Base-by-base conservation (phyloP, 2,888 invertebrate genomes). In the Microplitis manilae region DNA sequence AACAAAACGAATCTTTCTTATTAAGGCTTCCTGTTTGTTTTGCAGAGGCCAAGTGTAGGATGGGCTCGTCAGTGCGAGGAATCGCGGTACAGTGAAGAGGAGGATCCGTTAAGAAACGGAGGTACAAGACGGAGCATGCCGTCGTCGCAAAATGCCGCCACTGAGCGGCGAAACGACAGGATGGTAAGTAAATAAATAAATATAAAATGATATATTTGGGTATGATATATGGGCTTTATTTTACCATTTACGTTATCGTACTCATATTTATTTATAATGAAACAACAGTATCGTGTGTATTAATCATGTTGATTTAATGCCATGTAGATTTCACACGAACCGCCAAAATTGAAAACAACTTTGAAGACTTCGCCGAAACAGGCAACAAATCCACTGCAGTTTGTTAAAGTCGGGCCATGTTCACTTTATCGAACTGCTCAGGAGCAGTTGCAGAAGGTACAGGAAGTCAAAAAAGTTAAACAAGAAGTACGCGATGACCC, bases 341-440 rank as follows among this genome's bases (percentile, higher is more conserved):
- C 90, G 80, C 89, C 90, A 62, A 90, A 90, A 84, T 84, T 90
- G 76, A 89, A 87, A 76, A 90, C 90, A 72, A 87, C 88, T 0
- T 80, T 90, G 73, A 90, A 89, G 84, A 94, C 95, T 75, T 95
- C 96, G 83, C 94, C 94, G 77, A 96, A 96, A 90, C 96, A 96
- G 80, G 95, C 96, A 60, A 94, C 93, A 81, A 96, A 96, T 90
- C 96, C 97, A 79, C 93, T 97, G 87, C 96, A 97, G 91, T 97
- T 97, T 91, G 94, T 97, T 82, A 95, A 95, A 90, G 95, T 96
- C 60, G 96, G 96, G 67, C 96, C 96, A n/a, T 96, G 96, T 85
- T 95, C 95, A 86, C 93, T 97, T 75, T 96, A 95, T 91, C 94
- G 95, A 87, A 93, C 95, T 80, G 96, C 96, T 41, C 94, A 96